phyloP scores from a whole-genome alignment of 2,113 vertebrate genomes.

The Stictonetta naevosa region DNA sequence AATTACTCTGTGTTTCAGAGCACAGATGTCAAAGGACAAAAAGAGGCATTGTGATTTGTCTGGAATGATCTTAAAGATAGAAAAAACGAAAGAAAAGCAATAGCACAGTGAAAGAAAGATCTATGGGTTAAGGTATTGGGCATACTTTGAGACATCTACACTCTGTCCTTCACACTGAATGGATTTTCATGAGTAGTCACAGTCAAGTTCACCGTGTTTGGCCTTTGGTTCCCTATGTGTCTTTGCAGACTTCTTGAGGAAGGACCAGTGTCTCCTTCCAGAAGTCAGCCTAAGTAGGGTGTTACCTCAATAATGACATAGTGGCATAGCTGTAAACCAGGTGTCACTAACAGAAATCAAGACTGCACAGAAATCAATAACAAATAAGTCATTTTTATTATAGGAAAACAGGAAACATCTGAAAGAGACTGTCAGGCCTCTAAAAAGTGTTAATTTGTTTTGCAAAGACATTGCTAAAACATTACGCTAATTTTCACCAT shows the following conservation, averaged over 20 bases:
- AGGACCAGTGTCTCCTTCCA: neutral
- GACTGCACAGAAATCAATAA: conserved; percentile 7
- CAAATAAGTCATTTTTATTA: neutral
- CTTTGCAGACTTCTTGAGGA: neutral
- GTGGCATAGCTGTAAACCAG: neutral
- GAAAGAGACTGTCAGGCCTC: conserved; percentile 11
- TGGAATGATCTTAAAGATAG: neutral
- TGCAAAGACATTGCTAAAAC: conserved; percentile 11
- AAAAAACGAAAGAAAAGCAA: neutral
- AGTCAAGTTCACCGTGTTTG: neutral
- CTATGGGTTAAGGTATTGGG: neutral
- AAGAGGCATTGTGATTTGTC: neutral
- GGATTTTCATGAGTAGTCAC: neutral
- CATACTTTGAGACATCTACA: neutral
- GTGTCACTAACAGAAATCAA: conserved; percentile 13
- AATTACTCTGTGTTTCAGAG: neutral
- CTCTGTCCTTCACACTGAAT: neutral
- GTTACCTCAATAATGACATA: neutral
- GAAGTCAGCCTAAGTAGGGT: neutral
- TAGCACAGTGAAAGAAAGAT: neutral
- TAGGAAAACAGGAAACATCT: conserved; percentile 49
- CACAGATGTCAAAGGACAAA: neutral
- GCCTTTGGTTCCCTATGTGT: neutral
- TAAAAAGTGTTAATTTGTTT: conserved; percentile 24
- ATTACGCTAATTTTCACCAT: neutral